Conservation (phyloP, 2,888 invertebrate species). For the Cheilosia variabilis region DNA sequence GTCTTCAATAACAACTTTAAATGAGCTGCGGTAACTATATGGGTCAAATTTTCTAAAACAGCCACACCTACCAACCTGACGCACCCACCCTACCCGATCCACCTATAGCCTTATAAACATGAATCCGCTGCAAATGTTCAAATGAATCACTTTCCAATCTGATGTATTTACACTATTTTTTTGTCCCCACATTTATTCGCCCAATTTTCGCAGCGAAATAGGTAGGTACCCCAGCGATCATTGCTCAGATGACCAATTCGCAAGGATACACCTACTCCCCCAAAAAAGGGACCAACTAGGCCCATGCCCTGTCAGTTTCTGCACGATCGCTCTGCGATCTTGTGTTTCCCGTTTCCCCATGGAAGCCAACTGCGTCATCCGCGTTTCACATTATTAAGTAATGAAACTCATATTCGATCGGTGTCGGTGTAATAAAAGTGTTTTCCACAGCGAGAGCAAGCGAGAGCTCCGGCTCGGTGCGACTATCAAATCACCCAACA, state of each 20-base stretch:
- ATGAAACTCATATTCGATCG: background rate
- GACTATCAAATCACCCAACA: background rate
- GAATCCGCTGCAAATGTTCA: background rate
- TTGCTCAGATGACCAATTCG: background rate
- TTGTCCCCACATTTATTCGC: too few species aligned
- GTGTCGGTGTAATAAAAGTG: background rate
- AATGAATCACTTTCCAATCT: constrained; percentile 2
- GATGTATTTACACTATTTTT: background rate
- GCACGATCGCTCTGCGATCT: background rate
- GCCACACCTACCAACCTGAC: too few species aligned
- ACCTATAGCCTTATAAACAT: background rate
- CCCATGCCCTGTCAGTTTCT: background rate
- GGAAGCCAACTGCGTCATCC: background rate
- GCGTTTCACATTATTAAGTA: background rate
- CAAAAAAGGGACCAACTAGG: background rate
- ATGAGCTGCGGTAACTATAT: too few species aligned
- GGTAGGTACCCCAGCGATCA: background rate
- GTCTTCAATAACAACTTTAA: too few species aligned
- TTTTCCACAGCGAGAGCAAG: background rate
- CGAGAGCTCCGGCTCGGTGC: background rate
- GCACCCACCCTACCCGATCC: background rate
- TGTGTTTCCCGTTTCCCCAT: background rate
- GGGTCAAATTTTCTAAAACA: too few species aligned
- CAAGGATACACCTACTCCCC: background rate
- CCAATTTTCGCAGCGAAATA: too few species aligned